These are phyloP conservation scores for Mus pahari DNA, from an alignment of 2,113 vertebrate genomes.

Conservation along the genomic window DNA sequence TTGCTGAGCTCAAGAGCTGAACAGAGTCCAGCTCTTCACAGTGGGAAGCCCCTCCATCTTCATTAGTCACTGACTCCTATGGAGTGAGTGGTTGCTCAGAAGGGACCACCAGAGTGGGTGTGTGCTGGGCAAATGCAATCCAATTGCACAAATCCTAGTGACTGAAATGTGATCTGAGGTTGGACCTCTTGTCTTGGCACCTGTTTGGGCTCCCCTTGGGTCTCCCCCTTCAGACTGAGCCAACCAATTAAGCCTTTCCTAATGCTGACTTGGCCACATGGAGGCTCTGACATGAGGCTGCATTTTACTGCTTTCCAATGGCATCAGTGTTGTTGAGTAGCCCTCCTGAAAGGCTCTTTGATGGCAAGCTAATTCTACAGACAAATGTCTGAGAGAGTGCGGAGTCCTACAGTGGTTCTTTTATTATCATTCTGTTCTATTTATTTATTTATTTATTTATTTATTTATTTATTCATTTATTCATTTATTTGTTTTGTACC, in stretches of 20 bases:
- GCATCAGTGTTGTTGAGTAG: slow-evolving; percentile 62
- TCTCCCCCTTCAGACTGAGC: slow-evolving; percentile 73
- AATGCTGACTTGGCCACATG: slow-evolving; percentile 66
- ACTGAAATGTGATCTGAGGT: slow-evolving; percentile 39
- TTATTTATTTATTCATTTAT: too few species aligned
- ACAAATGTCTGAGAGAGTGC: slow-evolving; percentile 1
- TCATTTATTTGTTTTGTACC: background rate
- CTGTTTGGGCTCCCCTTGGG: slow-evolving; percentile 50
- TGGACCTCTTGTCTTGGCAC: slow-evolving; percentile 69
- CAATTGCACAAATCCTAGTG: slow-evolving; percentile 61
- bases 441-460: background rate
- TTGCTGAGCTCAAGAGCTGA: slow-evolving; percentile 78
- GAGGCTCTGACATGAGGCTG: slow-evolving; percentile 71
- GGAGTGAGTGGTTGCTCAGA: slow-evolving; percentile 25
- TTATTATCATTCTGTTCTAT: background rate
- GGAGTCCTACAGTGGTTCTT: background rate
- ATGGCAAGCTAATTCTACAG: slow-evolving; percentile 66
- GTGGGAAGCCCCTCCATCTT: slow-evolving; percentile 11
- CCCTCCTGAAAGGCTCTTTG: slow-evolving; percentile 12
- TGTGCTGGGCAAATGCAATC: slow-evolving; percentile 64
- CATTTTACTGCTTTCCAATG: slow-evolving; percentile 73
- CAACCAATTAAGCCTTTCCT: slow-evolving; percentile 80
- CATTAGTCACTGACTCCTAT: slow-evolving; percentile 70
- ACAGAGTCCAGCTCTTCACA: slow-evolving; percentile 75
- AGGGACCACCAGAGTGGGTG: slow-evolving; percentile 44